Base-by-base conservation (phyloP, 2,113 vertebrate genomes). In the Osmerus eperlanus region DNA sequence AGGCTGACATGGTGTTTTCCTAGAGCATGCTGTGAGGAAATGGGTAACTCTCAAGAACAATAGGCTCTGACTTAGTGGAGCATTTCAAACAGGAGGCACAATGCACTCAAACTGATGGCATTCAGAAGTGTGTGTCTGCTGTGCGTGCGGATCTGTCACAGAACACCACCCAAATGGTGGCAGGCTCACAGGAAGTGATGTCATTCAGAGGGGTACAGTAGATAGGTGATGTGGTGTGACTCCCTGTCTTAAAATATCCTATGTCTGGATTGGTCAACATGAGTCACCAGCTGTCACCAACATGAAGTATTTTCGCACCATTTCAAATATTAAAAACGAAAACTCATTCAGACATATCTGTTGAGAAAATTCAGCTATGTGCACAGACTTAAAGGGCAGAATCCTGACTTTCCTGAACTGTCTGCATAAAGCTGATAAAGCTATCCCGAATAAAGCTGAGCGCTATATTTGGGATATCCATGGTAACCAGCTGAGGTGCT, bases 11-110 rank as follows among this genome's bases (percentile, higher is more conserved):
- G 28, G 41, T 67, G 65, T 80, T 77, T 70, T 68, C 60, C 19
- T 71, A 64, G 67, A 21, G 28, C 71, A 23, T 67, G 76, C 15
- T 0, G 63, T 41, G 76, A 82, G 85, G 75, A 88, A 86, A 86
- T 83, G 80, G 67, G 69, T 78, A 12, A 12, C 29, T n/a, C 52
- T 76, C 70, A 36, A 66, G 71, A 66, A 62, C 71, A 78, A 86
- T 76, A 83, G 83, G 81, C 84, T 56, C 79, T 70, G 47, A 53
- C 72, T 61, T 63, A 62, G 71, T 18, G 52, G 28, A 23, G 67
- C 79, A 80, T 80, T 67, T 66, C 0, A 53, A 77, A 78, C 67
- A 73, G 82, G 21, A 69, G 73, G 73, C 58, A 60, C 72, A 65
- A 80, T 68, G 65, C 79, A 0, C 0, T 51, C 11, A 12, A 11